These are phyloP conservation scores for Itoplectis maculator DNA, from an alignment of 2,888 invertebrate genomes.

Conservation along the genomic window DNA sequence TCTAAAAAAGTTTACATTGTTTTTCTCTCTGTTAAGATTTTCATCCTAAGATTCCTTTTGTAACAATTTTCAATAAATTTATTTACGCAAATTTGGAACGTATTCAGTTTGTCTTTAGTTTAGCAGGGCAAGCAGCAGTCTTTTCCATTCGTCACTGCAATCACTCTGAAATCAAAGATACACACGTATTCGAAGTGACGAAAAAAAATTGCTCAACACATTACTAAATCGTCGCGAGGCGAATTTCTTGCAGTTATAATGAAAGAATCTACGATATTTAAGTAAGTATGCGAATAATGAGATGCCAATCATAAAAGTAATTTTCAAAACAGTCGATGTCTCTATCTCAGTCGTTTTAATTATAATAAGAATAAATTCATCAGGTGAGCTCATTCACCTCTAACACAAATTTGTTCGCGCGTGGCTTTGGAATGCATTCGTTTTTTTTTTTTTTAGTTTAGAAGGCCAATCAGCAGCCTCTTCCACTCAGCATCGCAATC, in stretches of 20 bases:
- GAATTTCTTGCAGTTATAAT: constrained; percentile 20
- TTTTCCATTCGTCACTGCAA: constrained; percentile 79
- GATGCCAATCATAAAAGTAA: background rate
- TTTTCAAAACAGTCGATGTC: constrained; percentile 2
- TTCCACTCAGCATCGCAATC: constrained; percentile 80
- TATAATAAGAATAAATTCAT: constrained; percentile 26
- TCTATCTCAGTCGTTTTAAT: constrained; percentile 1
- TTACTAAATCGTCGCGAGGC: background rate
- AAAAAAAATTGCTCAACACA: constrained; percentile 4
- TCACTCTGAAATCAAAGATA: constrained; percentile 80
- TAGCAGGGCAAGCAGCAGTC: constrained; percentile 81
- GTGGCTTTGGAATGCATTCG: constrained; percentile 56
- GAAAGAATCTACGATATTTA: background rate
- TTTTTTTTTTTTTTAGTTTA: constrained; percentile 76
- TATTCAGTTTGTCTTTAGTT: constrained; percentile 73
- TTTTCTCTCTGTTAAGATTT: background rate
- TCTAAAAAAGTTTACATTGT: constrained; percentile 38
- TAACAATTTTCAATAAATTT: constrained; percentile 3
- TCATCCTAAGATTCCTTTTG: background rate
- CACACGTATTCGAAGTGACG: constrained; percentile 38
- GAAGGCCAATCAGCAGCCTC: constrained; percentile 81
- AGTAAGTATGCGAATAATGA: background rate
- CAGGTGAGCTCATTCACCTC: background rate
- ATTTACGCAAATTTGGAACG: constrained; percentile 48
- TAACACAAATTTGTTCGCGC: constrained; percentile 8